Base-by-base conservation (phyloP, 2,797 vertebrate species). In the Gymnopithys bicolor region DNA sequence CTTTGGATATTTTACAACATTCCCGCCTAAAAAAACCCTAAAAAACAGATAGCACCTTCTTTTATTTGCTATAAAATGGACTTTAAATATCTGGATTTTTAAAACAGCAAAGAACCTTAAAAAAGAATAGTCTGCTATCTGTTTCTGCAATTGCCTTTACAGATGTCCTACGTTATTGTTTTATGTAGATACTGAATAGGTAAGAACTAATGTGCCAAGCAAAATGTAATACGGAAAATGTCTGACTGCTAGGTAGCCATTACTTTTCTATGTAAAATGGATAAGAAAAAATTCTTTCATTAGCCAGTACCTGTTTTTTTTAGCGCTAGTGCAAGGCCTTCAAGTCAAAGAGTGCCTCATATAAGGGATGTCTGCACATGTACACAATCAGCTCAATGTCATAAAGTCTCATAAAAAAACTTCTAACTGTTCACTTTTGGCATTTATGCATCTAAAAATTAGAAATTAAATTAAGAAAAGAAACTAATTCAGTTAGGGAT, bases 11-110 rank as follows among this genome's bases (percentile, higher is more conserved):
- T 85, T 89, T 77, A 60, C 49, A 66, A 37, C 6, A 19, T 18
- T 35, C 10, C 1, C 3, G 4, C 17, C n/a, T n/a, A n/a, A n/a
- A n/a, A n/a, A n/a, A n/a, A n/a, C 10, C 15, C 37, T 41, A 41
- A 41, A 41, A 41, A 30, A 28, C 13, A 79, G 23, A 18, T 13
- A 80, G 10, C 22, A 81, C 8, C 7, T 67, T 45, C 14, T 91
- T 91, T 67, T 75, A 48, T 55, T 74, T 89, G 30, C 39, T 87
- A 74, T 37, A 60, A 87, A 87, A 55, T 19, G 8, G 14, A 64
- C 49, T 71, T 63, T 1, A 79, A 90, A 90, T 48, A 7, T 55
- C 55, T 86, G 19, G 8, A 41, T 67, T 88, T 93, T 80, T 49
- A 63, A 90, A 94, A 68, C 23, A 84, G 51, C 0, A 5, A 84